phyloP scores from a whole-genome alignment of 2,888 invertebrate species.

The Epirrhoe alternata region DNA sequence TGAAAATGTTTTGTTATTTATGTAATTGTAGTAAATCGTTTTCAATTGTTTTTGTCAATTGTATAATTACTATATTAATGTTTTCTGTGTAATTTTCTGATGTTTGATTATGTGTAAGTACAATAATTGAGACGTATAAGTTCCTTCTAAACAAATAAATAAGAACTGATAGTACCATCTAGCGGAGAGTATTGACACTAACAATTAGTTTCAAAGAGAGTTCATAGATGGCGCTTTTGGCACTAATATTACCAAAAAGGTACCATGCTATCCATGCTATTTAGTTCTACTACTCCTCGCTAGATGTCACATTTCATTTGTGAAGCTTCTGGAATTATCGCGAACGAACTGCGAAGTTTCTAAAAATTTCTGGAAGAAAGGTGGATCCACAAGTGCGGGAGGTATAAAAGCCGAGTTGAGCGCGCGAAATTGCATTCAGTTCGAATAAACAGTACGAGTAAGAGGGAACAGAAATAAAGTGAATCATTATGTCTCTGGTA shows the following conservation, averaged over 20 bases:
- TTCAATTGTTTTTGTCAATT: too few species aligned
- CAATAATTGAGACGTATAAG: too few species aligned
- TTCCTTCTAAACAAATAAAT: too few species aligned
- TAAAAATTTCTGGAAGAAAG: conserved; percentile 60
- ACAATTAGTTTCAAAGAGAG: neutral
- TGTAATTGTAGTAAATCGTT: too few species aligned
- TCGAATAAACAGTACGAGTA: conserved; percentile 23
- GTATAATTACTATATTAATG: too few species aligned
- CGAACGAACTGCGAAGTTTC: too few species aligned
- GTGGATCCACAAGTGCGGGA: conserved; percentile 52
- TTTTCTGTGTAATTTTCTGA: too few species aligned
- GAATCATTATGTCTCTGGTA: conserved; percentile 67
- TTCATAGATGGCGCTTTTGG: neutral
- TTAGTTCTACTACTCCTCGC: conserved; percentile 38
- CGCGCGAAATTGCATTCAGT: conserved; percentile 45
- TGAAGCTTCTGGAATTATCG: conserved; percentile 58
- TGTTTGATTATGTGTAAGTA: too few species aligned
- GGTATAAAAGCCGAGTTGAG: conserved; percentile 61
- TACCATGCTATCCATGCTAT: too few species aligned
- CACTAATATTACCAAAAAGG: too few species aligned
- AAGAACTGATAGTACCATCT: conserved; percentile 16
- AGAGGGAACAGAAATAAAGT: conserved; percentile 2
- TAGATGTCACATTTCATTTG: conserved; percentile 57
- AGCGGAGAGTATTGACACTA: conserved; percentile 3
- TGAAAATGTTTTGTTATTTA: too few species aligned